Evolutionary conservation across 2,888 invertebrate species (phyloP), one percentile per base, ranked within the genome.

Genomic region (Leptopilina syphax): DNA sequence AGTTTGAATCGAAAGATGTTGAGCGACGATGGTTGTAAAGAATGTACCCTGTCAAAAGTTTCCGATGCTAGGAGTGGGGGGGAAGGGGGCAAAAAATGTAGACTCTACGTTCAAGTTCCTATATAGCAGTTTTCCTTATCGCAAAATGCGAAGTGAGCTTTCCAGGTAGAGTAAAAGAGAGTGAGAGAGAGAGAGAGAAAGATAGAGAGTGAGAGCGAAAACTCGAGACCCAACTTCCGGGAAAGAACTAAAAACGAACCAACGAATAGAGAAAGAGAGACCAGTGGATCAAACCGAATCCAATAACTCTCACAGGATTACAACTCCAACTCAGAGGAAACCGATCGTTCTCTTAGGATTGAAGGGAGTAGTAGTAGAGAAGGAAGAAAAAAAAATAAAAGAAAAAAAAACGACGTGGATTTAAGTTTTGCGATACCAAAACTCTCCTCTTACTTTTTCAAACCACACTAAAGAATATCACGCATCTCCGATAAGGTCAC

Each of bases 291-390:
- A 88, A 88, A 89, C 87, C 85, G 87, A 88, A 90, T 88, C 89
- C 88, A 89, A 89, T 90, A 90, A 90, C 87, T 89, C 89, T 87
- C 84, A 83, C 78, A 86, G 89, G 89, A 90, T 90, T 90, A 90
- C 88, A 86, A 87, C 84, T 86, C 84, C 81, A 84, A 83, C 84
- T 85, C 85, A 77, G 34, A 76, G 86, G 83, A 84, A 85, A 81
- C 84, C 85, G 84, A 87, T 85, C 85, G 87, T 83, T 85, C 82
- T 66, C 80, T n/a, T 34, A 57, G 34, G 54, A 73, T 34, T 41
- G 57, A 57, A 57, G 57, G 73, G 41, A 24, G 73, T 6, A 44
- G 8, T 5, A 41, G 5, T n/a, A 44, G 44, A 44, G 8, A 44
- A 7, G 44, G 8, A 8, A 44, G 44, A 7, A 44, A 44, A 8